Percentiles rank a stretch among this genome's conserved stretches.
phyloP scores from a whole-genome alignment of 1,140 invertebrate species.

The Sipha flava region DNA sequence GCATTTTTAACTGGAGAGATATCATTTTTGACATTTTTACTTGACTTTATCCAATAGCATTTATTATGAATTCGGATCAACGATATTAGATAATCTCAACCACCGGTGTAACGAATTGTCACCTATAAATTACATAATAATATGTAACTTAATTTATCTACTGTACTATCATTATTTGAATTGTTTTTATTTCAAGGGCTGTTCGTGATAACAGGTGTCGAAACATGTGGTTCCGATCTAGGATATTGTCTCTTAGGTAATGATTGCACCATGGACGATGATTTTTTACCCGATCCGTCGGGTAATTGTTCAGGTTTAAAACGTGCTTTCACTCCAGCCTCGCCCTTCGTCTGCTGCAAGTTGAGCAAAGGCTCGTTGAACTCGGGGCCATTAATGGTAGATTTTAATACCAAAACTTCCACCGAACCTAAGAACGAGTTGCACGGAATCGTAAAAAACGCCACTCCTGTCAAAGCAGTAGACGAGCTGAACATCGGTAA shows the following conservation, averaged over 20 bases:
- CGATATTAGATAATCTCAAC: no score
- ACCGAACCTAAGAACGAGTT: neutral
- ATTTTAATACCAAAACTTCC: neutral
- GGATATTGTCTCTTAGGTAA: constrained; percentile 46
- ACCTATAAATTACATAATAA: no score
- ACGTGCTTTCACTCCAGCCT: constrained; percentile 45
- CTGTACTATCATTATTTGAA: neutral
- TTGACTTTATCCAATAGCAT: no score
- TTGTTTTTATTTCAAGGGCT: constrained; percentile 41
- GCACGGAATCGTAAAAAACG: no score
- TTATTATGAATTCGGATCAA: no score
- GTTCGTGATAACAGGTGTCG: constrained; percentile 47
- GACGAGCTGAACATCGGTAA: no score
- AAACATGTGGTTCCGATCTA: constrained; percentile 43
- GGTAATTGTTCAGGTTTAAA: constrained; percentile 46
- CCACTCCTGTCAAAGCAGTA: no score
- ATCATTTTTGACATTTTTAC: no score
- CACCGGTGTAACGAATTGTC: no score
- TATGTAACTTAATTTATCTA: neutral
- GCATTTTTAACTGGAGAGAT: no score
- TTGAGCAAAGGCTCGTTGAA: constrained; percentile 33
- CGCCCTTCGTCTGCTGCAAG: constrained; percentile 45
- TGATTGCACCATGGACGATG: constrained; percentile 44
- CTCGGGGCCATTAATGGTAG: neutral
- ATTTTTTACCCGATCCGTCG: constrained; percentile 43